Evolutionary conservation across 2,113 vertebrate genomes (phyloP).

Genomic region (Zosterops lateralis): DNA sequence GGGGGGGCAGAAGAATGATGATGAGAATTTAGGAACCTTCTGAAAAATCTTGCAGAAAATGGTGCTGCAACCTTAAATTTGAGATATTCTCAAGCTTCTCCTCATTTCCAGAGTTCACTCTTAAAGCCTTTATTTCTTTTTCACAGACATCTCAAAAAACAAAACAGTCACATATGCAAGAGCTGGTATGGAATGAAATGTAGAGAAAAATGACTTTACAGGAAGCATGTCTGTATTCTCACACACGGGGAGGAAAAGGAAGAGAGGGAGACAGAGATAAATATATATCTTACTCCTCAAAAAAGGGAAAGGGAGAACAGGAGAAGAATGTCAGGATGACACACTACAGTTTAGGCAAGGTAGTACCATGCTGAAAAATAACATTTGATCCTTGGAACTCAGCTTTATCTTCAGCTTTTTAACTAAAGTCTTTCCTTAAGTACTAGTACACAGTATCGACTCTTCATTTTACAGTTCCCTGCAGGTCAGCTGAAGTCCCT

Average conservation of each 20-base stretch:
- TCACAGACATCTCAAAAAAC: slow-evolving; percentile 71
- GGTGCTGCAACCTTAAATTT: background rate
- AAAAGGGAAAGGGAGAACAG: background rate
- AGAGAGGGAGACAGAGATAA: background rate
- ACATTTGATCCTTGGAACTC: background rate
- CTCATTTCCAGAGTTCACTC: slow-evolving; percentile 29
- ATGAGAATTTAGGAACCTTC: background rate
- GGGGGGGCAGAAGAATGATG: background rate
- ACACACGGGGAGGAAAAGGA: slow-evolving; percentile 5
- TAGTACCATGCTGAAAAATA: background rate
- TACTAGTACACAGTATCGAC: background rate
- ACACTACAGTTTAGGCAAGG: background rate
- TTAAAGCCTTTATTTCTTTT: slow-evolving; percentile 65
- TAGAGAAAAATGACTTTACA: slow-evolving; percentile 26
- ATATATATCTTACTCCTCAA: background rate
- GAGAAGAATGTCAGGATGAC: background rate
- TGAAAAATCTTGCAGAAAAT: slow-evolving; percentile 36
- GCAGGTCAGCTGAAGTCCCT: background rate
- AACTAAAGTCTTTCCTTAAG: background rate
- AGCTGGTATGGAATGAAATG: slow-evolving; percentile 16
- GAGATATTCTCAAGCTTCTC: background rate
- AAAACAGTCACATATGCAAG: slow-evolving; percentile 68
- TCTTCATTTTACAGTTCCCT: background rate
- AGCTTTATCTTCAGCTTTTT: background rate
- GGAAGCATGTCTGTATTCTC: slow-evolving; percentile 42